Base-by-base conservation (phyloP, 2,888 invertebrate species). In the Eutolmus rufibarbis region DNA sequence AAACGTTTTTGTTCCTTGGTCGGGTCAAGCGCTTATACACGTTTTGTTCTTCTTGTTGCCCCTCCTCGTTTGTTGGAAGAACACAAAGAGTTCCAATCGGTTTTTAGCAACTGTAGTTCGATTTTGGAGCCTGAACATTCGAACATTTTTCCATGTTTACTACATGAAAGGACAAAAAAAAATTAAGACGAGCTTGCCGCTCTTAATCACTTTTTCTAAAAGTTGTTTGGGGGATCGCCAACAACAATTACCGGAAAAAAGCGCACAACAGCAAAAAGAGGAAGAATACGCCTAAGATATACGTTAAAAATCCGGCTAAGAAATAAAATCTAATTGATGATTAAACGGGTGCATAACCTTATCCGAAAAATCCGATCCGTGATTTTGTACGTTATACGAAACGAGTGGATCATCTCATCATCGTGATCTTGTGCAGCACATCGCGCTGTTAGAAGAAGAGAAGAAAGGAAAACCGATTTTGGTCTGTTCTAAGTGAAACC, bases 321-420 rank as follows among this genome's bases (percentile, higher is more conserved):
- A n/a, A 82, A 82, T 82, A 66, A 46, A 46, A 57, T 82, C 66
- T 82, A 82, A 82, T 82, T 82, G 82, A 82, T 57, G 82, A 57
- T 23, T 82, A 82, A 82, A 82, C 82, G 82, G 82, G 82, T 82
- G 82, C 57, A 82, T 66, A 82, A 82, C 82, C 82, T 82, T 82
- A 82, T 82, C 40, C 19, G 57, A 82, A 56, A 82, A 66, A 78
- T 46, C n/a, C 12, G 78, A 78, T 78, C 78, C 12, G 78, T 78
- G 78, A 37, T 43, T 23, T 78, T n/a, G 1, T 28, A 46, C 9
- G 37, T 19, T 77, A 7, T 78, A 23, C 3, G 28, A 8, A 19
- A 19, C 19, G 78, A n/a, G 23, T 3, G 5, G 51, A 51, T 51
- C 51, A 51, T 51, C 51, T n/a, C 51, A 78, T 51, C 51, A 78